Conservation (phyloP, 2,888 invertebrate genomes). For the Onthophagus sagittarius region DNA sequence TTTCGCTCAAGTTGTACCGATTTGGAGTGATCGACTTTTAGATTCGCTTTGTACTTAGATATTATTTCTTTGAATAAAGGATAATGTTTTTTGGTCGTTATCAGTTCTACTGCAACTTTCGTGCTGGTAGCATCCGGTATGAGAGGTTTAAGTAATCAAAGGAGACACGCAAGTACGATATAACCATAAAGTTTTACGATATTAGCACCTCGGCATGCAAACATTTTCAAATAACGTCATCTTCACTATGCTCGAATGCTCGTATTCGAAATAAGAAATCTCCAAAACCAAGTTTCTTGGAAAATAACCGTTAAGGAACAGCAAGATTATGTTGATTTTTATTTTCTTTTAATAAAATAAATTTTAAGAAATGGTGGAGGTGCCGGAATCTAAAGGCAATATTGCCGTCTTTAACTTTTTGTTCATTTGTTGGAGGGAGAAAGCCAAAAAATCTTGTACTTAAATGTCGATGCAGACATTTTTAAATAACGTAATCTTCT, state of each 20-base stretch:
- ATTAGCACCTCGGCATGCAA: slow-evolving; percentile 10
- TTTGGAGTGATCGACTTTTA: neutral
- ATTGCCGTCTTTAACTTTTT: neutral
- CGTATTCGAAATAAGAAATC: neutral
- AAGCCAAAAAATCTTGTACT: slow-evolving; percentile 19
- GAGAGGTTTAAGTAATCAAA: slow-evolving; percentile 6
- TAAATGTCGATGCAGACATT: slow-evolving; percentile 26
- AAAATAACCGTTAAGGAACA: neutral
- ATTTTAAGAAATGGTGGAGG: too few species aligned
- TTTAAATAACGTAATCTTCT: too few species aligned
- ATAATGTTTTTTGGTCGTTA: neutral
- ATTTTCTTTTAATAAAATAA: too few species aligned
- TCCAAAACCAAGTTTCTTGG: neutral
- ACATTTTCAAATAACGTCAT: slow-evolving; percentile 12
- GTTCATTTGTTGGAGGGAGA: neutral
- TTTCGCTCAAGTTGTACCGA: neutral
- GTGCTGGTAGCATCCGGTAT: neutral
- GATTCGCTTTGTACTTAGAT: neutral
- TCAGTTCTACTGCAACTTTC: slow-evolving; percentile 3
- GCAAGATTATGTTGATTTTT: too few species aligned
- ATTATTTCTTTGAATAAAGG: neutral
- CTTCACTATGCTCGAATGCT: neutral
- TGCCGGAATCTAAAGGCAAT: neutral
- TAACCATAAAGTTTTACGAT: slow-evolving; percentile 7
- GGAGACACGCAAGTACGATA: slow-evolving; percentile 2